A percentile compares a stretch with the other conserved stretches of the same genome.
These are phyloP conservation scores for Sminthopsis crassicaudata DNA, from an alignment of 2,113 vertebrate genomes.

Conservation along the genomic window DNA sequence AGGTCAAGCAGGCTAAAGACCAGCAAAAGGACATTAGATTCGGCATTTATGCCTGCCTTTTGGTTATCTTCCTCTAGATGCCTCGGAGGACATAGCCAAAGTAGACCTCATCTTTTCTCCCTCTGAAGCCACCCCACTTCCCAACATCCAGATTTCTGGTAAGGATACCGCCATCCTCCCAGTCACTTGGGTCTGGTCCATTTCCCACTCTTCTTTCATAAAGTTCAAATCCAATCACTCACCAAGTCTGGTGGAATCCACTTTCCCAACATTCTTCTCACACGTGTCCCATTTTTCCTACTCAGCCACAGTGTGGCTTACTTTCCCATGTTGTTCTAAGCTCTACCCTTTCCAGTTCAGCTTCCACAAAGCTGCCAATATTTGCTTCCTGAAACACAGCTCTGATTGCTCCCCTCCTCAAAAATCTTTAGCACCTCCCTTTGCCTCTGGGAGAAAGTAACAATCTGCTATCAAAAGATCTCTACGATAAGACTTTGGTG, in stretches of 20 bases:
- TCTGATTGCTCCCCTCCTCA: neutral
- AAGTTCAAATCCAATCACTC: neutral
- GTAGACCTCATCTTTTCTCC: neutral
- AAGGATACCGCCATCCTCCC: neutral
- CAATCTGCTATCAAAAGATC: neutral
- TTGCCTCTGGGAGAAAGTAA: neutral
- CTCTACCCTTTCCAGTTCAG: neutral
- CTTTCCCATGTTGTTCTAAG: neutral
- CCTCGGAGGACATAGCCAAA: neutral
- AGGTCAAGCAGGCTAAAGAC: neutral
- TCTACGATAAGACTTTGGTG: neutral
- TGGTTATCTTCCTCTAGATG: neutral
- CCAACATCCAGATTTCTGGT: neutral
- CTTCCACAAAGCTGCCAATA: neutral
- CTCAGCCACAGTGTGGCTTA: neutral
- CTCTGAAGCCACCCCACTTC: neutral
- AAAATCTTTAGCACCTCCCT: neutral
- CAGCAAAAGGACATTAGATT: neutral
- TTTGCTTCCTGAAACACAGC: neutral
- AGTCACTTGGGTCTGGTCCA: neutral
- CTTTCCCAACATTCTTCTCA: neutral
- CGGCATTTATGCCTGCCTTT: neutral
- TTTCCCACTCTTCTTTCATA: neutral
- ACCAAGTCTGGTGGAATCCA: neutral
- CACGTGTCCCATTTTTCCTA: neutral